A percentile compares a stretch with the other conserved stretches of the same genome.
Conservation (phyloP, 2,113 vertebrate genomes). For the Lethenteron camtschaticum region DNA sequence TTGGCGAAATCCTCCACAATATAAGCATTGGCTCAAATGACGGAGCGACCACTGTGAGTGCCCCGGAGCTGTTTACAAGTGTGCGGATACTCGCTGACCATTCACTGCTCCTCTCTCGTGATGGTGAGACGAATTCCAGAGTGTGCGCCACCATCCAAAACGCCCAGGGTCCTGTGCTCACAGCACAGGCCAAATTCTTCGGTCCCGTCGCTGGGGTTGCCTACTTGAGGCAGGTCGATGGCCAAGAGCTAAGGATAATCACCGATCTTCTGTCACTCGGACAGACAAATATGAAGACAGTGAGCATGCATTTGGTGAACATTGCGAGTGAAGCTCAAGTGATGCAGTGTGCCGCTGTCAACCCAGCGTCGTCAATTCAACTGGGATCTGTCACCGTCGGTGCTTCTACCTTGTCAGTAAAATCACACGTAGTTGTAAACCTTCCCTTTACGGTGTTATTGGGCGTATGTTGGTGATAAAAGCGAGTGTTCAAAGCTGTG, state of each 20-base stretch:
- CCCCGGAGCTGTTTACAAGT: conserved; percentile 15
- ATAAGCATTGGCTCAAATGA: conserved; percentile 11
- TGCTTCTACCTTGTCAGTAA: conserved; percentile 15
- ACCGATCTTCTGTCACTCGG: conserved; percentile 19
- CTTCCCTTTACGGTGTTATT: neutral
- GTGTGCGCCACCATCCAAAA: conserved; percentile 22
- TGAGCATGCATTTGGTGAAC: conserved; percentile 10
- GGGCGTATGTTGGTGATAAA: conserved; percentile 18
- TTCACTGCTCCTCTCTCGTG: conserved; percentile 22
- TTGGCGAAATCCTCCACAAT: conserved; percentile 19
- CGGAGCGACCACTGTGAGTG: conserved; percentile 6
- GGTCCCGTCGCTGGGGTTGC: conserved; percentile 22
- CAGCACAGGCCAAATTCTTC: conserved; percentile 25
- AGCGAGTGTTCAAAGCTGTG: conserved; percentile 18
- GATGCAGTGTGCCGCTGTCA: conserved; percentile 13
- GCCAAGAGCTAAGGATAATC: conserved; percentile 14
- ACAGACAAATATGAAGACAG: conserved; percentile 9
- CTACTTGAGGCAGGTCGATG: conserved; percentile 22
- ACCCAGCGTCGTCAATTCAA: no score
- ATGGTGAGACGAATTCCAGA: conserved; percentile 8
- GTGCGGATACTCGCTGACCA: conserved; percentile 20
- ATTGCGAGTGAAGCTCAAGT: conserved; percentile 16
- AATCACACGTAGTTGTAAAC: conserved; percentile 17
- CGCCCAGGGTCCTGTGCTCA: conserved; percentile 11
- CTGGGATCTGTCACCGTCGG: conserved; percentile 18